phyloP scores from a whole-genome alignment of 1,140 invertebrate species.

The Heliconius eleuchia region DNA sequence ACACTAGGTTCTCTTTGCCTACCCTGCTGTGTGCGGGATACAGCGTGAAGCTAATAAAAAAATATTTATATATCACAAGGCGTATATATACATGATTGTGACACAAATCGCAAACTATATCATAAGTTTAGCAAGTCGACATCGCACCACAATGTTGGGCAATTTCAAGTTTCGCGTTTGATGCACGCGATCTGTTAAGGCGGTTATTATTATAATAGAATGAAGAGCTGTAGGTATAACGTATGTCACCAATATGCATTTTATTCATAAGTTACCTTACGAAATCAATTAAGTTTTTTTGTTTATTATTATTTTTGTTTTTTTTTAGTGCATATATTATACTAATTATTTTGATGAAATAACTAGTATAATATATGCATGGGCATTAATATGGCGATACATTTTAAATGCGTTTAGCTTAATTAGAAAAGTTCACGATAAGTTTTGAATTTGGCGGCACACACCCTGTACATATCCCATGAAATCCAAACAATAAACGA shows the following conservation, averaged over 20 bases:
- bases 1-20: no score
- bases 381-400: background rate
- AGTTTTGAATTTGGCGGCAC: constrained; percentile 3
- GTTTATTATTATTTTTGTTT: background rate
- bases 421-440: background rate
- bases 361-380: background rate
- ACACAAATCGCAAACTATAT: constrained; percentile 30
- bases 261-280: background rate
- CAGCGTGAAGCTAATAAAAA: no score
- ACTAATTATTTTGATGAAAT: background rate
- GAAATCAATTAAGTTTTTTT: background rate
- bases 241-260: background rate
- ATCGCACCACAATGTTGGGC: constrained; percentile 33
- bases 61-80: no score
- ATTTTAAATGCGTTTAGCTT: background rate
- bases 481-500: constrained; percentile 23
- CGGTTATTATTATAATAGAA: constrained; percentile 6
- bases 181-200: constrained; percentile 45
- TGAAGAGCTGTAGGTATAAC: background rate
- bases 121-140: constrained; percentile 35
- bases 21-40: no score
- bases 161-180: constrained; percentile 41
- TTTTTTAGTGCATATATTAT: no score
- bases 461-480: constrained; percentile 8
- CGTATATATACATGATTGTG: background rate